Conservation (phyloP, 2,797 vertebrate genomes). For the Nannoperca australis region DNA sequence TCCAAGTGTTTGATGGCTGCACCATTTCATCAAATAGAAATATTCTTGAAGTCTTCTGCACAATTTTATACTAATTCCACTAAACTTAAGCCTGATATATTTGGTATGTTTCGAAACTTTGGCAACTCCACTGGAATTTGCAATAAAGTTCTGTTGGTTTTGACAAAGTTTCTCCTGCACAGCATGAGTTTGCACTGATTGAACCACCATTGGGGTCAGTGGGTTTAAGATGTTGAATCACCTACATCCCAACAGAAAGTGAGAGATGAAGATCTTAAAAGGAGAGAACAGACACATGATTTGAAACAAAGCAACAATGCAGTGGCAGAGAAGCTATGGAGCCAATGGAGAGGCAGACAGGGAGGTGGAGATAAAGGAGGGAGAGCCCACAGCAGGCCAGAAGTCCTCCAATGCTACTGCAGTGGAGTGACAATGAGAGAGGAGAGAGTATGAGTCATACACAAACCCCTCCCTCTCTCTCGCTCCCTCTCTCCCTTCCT, state of each 20-base stretch:
- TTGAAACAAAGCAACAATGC: conserved; percentile 15
- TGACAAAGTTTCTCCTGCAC: neutral
- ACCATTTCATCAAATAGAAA: neutral
- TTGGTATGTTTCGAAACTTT: neutral
- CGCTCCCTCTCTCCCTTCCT: neutral
- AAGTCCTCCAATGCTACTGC: conserved; percentile 75
- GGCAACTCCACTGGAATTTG: neutral
- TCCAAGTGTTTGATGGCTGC: neutral
- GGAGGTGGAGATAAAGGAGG: conserved; percentile 54
- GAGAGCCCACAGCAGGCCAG: conserved; percentile 66
- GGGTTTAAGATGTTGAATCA: neutral
- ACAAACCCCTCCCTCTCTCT: conserved; percentile 65
- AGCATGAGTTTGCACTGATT: neutral
- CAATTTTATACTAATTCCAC: neutral
- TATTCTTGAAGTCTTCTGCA: neutral
- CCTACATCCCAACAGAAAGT: neutral
- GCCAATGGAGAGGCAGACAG: conserved; percentile 31
- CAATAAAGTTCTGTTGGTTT: conserved; percentile 18
- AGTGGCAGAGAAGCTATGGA: conserved; percentile 9
- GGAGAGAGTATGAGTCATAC: conserved; percentile 82
- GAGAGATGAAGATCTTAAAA: conserved; percentile 11
- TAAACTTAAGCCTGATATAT: neutral
- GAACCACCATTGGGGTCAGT: neutral
- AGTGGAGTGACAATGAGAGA: conserved; percentile 80
- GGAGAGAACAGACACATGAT: neutral